Conservation (phyloP, 2,888 invertebrate species). For the Tuta absoluta region DNA sequence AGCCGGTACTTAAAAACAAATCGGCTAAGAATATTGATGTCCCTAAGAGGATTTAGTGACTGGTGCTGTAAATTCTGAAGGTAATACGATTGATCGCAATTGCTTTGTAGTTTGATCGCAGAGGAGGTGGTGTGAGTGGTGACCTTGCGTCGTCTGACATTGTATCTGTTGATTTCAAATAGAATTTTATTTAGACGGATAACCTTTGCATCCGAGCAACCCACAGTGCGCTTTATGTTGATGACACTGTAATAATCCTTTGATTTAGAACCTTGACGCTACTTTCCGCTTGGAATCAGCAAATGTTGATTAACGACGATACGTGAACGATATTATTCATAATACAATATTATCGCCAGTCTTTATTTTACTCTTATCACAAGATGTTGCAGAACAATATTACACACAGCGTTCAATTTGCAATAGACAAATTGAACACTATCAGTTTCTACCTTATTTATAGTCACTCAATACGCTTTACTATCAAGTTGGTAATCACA, state of each 20-base stretch:
- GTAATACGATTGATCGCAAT: conserved; percentile 47
- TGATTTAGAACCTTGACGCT: background rate
- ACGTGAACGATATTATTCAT: conserved; percentile 4
- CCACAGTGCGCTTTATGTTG: conserved; percentile 18
- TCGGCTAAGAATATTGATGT: conserved; percentile 41
- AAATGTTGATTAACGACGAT: conserved; percentile 6
- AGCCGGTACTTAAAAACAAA: conserved; percentile 43
- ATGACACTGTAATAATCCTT: conserved; percentile 26
- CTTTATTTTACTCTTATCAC: conserved; percentile 15
- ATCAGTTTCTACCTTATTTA: conserved; percentile 3
- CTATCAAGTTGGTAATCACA: background rate
- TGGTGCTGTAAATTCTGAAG: conserved; percentile 20
- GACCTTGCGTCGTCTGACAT: conserved; percentile 72
- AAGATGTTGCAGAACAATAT: conserved; percentile 1
- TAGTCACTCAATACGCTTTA: background rate
- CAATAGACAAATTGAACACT: conserved; percentile 9
- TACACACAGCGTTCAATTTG: background rate
- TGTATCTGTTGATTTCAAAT: conserved; percentile 66
- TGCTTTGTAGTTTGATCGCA: conserved; percentile 48
- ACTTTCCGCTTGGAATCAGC: conserved; percentile 6
- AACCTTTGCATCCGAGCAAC: conserved; percentile 51
- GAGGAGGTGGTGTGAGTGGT: conserved; percentile 67
- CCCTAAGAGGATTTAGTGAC: conserved; percentile 43
- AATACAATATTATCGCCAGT: background rate
- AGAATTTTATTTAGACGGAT: conserved; percentile 48